Evolutionary conservation across 2,888 invertebrate species (phyloP).

Genomic region (Tenodera sinensis): DNA sequence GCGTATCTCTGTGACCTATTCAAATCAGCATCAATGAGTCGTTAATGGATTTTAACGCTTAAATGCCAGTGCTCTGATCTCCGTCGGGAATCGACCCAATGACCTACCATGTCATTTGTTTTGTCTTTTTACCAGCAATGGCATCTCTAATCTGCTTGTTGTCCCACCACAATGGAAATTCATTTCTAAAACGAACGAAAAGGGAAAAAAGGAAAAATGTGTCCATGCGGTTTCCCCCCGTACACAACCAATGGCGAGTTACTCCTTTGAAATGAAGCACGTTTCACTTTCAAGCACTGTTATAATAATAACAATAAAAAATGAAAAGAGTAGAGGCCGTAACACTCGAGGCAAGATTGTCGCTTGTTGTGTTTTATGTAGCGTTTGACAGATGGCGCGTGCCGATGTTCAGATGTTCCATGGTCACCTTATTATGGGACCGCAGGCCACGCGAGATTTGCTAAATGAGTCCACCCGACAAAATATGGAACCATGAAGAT

Average conservation of each 20-base stretch:
- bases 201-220: not conserved
- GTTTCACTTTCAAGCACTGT: not conserved
- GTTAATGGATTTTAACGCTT: not conserved
- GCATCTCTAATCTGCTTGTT: not conserved
- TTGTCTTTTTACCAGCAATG: not conserved
- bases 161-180: not conserved
- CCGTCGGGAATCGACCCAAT: not conserved
- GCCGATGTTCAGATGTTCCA: conserved; percentile 4
- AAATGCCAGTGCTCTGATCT: not conserved
- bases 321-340: not conserved
- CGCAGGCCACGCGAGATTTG: conserved; percentile 1
- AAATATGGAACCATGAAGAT: not conserved
- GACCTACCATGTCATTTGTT: not conserved
- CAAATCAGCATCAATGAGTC: not conserved
- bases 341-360: not conserved
- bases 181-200: not conserved
- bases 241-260: not conserved
- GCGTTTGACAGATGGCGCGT: conserved; percentile 12
- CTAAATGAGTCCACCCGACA: not conserved
- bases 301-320: not conserved
- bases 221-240: not conserved
- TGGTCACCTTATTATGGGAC: not conserved
- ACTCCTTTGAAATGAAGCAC: not conserved
- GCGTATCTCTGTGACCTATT: not conserved
- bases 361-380: not conserved